Conservation (phyloP, 37 sponge, comb jelly and placozoan species). For the Ephydatia muelleri region DNA sequence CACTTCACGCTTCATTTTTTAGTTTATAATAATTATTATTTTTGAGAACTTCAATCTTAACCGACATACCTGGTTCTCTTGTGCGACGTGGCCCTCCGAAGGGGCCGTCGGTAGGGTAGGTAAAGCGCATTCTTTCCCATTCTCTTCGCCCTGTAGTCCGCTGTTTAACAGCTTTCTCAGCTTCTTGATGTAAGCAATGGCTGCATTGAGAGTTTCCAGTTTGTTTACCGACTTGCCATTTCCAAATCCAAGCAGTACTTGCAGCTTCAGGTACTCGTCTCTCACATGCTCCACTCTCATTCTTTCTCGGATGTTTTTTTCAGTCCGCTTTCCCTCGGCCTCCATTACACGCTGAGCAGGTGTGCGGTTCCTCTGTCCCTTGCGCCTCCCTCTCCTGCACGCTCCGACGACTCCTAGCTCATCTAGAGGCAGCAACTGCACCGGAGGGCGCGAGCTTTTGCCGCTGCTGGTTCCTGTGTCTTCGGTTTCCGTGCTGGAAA, state of each 20-base stretch:
- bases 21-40: too few species aligned
- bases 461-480: not conserved
- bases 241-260: not conserved
- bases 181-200: conserved; percentile 15
- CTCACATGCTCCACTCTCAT: conserved; percentile 18
- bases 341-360: not conserved
- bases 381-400: not conserved
- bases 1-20: too few species aligned
- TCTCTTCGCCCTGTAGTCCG: not conserved
- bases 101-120: not conserved
- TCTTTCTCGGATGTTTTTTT: conserved; percentile 28
- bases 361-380: conserved; percentile 5
- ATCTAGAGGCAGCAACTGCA: not conserved
- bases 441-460: not conserved
- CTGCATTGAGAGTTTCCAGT: not conserved
- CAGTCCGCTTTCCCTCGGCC: not conserved
- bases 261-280: conserved; percentile 6
- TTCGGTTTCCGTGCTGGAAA: not conserved
- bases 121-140: not conserved
- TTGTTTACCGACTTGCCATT: not conserved
- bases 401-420: conserved; percentile 1
- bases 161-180: conserved; percentile 2
- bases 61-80: not conserved
- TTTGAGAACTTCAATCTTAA: too few species aligned
- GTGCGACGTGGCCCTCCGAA: not conserved